Evolutionary conservation across 2,113 vertebrate genomes (phyloP), one percentile per base, ranked within the genome.

Genomic region (Anoura caudifer): DNA sequence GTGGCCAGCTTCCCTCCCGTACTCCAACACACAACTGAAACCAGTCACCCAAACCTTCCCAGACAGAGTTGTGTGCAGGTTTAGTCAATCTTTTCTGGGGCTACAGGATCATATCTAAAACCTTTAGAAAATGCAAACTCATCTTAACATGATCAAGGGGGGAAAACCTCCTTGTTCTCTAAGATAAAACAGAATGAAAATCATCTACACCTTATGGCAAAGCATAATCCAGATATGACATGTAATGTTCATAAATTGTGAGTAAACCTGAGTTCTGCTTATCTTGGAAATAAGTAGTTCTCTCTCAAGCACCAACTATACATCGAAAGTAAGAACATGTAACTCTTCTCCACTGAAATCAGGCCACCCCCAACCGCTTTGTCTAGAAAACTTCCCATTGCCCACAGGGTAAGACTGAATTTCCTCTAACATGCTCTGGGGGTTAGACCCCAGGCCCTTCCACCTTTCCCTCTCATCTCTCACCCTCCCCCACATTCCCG

Each of bases 291-390:
- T 61, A 70, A 91, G 19, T 22, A 56, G 56, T 31, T 16, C 10
- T 59, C 16, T 67, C 50, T 77, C 63, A 50, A 50, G 19, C 47
- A 9, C 12, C 61, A 91, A 36, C 19, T 41, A 22, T 28, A 85
- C n/a, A 0, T n/a, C 24, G 36, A 61, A 84, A 70, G 50, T 65
- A 20, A 65, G 36, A 36, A 31, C 54, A 45, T 7, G 1, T 7
- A 24, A 2, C 19, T 12, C 43, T 54, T 72, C 31, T 41, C 47
- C 33, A 4, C 13, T 81, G 31, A 80, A 81, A 56, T 47, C 54
- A 45, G 69, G 24, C 8, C 22, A 31, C 17, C 0, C 0, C 16
- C 19, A 28, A 16, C 41, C 2, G 0, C 3, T 3, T 19, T 2
- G 33, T 4, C 10, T 45, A 56, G 59, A 65, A 56, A 36, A 36